These are phyloP conservation scores for Spilarctia lutea DNA, from an alignment of 2,888 invertebrate species.

Conservation along the genomic window DNA sequence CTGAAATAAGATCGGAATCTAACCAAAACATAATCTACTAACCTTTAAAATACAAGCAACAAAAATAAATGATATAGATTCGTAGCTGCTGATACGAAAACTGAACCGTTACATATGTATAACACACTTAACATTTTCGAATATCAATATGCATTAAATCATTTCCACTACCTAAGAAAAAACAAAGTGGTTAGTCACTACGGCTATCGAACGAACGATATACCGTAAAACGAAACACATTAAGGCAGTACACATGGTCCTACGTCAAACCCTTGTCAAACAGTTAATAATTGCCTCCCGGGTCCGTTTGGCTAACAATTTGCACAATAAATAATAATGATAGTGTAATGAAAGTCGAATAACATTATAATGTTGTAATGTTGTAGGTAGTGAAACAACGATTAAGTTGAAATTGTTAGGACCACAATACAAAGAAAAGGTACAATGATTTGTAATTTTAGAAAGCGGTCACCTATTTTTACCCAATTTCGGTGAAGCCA, in stretches of 20 bases:
- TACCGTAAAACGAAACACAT: slow-evolving; percentile 30
- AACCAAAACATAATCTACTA: too few species aligned
- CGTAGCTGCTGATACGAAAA: not conserved
- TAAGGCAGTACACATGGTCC: slow-evolving; percentile 29
- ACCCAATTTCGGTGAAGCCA: not conserved
- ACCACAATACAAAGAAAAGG: not conserved
- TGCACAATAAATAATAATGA: slow-evolving; percentile 44
- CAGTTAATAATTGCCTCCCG: slow-evolving; percentile 42
- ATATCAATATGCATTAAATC: slow-evolving; percentile 34
- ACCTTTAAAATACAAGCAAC: not conserved
- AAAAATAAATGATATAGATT: not conserved
- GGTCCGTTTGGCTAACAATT: slow-evolving; percentile 32
- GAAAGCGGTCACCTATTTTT: not conserved
- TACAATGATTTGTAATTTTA: not conserved
- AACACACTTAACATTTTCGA: not conserved
- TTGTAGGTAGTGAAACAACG: slow-evolving; percentile 4
- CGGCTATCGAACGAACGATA: slow-evolving; percentile 21
- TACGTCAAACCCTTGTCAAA: slow-evolving; percentile 46
- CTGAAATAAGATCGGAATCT: too few species aligned
- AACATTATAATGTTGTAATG: too few species aligned
- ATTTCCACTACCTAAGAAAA: slow-evolving; percentile 25
- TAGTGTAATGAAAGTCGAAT: slow-evolving; percentile 34
- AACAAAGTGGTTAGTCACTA: slow-evolving; percentile 45
- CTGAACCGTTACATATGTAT: not conserved
- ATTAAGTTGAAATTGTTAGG: not conserved